Evolutionary conservation across 37 sponge, comb jelly and placozoan genomes (phyloP).

Genomic region (Geodia barretti): DNA sequence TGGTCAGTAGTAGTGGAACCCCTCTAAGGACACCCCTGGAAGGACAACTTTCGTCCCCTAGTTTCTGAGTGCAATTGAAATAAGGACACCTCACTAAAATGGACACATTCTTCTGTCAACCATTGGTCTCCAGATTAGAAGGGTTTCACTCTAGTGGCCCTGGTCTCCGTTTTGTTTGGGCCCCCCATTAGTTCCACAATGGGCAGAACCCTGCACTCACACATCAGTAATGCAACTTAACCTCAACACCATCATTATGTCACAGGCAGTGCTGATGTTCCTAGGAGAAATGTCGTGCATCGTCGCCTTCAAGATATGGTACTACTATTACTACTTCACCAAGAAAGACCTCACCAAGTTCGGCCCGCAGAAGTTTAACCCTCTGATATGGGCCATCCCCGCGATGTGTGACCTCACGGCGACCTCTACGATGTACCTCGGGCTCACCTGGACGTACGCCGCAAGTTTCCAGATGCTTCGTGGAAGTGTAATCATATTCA

Average conservation of each 20-base stretch:
- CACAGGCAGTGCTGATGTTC: conserved; percentile 90
- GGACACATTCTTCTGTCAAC: no score
- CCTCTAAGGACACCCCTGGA: no score
- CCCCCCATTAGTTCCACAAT: no score
- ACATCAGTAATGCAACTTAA: neutral
- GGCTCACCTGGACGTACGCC: conserved; percentile 93
- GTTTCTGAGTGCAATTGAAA: no score
- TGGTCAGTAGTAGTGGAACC: no score
- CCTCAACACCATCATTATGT: neutral
- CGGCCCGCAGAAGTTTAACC: conserved; percentile 87
- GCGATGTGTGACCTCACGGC: conserved; percentile 90
- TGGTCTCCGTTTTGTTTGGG: no score
- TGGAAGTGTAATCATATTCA: conserved; percentile 97
- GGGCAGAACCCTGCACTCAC: no score
- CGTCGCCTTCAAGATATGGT: conserved; percentile 80
- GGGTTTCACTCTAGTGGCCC: no score
- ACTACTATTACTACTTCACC: conserved; percentile 17
- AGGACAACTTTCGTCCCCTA: no score
- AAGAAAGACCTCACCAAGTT: conserved; percentile 62
- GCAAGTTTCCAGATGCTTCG: conserved; percentile 95
- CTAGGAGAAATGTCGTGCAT: conserved; percentile 91
- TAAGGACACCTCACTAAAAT: no score
- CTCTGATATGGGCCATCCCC: conserved; percentile 88
- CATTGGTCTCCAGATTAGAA: no score
- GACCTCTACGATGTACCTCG: conserved; percentile 93